phyloP scores from a whole-genome alignment of 2,888 invertebrate species.

The Lypha dubia region DNA sequence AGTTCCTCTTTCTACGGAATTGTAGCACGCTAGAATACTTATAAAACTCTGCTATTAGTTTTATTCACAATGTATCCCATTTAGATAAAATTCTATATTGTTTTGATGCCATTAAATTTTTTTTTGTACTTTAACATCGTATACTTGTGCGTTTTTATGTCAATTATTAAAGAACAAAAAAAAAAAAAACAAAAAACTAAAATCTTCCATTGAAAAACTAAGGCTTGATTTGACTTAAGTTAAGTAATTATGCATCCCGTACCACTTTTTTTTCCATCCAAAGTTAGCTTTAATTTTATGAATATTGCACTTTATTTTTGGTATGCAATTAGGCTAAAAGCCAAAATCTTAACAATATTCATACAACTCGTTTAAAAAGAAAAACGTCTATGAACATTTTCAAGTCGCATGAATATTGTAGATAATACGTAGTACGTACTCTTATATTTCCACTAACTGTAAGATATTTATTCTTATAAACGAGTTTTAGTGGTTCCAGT shows the following conservation, averaged over 20 bases:
- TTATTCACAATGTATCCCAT: no score
- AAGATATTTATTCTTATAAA: no score
- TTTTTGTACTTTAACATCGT: neutral
- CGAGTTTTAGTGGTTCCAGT: slow-evolving; percentile 27
- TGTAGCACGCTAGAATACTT: no score
- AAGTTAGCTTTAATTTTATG: slow-evolving; percentile 23
- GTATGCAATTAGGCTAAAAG: slow-evolving; percentile 68
- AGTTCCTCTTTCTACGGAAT: no score
- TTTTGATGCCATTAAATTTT: no score
- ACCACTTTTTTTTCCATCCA: neutral
- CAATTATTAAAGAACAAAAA: slow-evolving; percentile 35
- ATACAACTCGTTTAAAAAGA: no score
- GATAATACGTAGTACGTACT: no score
- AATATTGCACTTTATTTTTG: slow-evolving; percentile 52
- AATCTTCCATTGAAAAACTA: slow-evolving; percentile 20
- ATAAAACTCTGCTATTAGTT: no score
- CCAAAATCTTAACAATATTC: slow-evolving; percentile 45
- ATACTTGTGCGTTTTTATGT: slow-evolving; percentile 10
- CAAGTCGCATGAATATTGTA: neutral
- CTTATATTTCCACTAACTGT: no score
- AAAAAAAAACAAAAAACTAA: no score
- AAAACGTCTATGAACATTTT: neutral
- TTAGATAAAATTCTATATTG: no score
- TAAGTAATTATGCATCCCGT: neutral
- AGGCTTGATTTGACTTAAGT: slow-evolving; percentile 49